Evolutionary conservation across 1,140 invertebrate species (phyloP).

Genomic region (Druon quercuslanigerum): DNA sequence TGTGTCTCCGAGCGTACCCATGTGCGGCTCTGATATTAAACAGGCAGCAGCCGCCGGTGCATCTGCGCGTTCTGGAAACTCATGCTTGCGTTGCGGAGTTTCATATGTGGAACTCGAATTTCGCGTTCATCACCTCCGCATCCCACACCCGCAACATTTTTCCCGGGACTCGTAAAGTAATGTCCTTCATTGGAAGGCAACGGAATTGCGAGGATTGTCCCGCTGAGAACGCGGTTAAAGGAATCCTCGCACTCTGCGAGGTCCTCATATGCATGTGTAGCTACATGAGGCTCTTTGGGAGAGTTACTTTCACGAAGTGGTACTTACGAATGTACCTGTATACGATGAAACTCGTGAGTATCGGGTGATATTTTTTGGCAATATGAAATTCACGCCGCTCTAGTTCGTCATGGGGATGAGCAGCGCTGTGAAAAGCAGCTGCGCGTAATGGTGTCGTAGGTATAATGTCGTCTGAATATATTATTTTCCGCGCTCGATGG

Average conservation of each 20-base stretch:
- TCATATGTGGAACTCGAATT: slow-evolving; percentile 43
- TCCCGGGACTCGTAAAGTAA: not conserved
- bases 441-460: slow-evolving; percentile 57
- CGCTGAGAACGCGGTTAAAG: not conserved
- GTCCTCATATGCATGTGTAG: slow-evolving; percentile 36
- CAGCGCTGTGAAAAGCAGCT: slow-evolving; percentile 55
- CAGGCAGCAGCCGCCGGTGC: slow-evolving; percentile 69
- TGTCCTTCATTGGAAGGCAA: not conserved
- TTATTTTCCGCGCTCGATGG: slow-evolving; percentile 17
- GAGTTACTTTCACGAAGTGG: slow-evolving; percentile 40
- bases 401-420: slow-evolving; percentile 60
- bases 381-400: slow-evolving; percentile 63
- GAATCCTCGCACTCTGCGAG: not conserved
- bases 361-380: slow-evolving; percentile 62
- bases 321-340: slow-evolving; percentile 39
- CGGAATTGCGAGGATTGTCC: not conserved
- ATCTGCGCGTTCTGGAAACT: slow-evolving; percentile 59
- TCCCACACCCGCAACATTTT: not conserved
- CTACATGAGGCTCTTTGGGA: slow-evolving; percentile 37
- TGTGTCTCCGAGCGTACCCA: slow-evolving; percentile 67
- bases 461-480: slow-evolving; percentile 43
- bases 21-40: slow-evolving; percentile 73
- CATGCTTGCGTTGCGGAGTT: slow-evolving; percentile 21
- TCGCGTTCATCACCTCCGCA: slow-evolving; percentile 15
- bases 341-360: slow-evolving; percentile 43